Evolutionary conservation across 1,140 invertebrate genomes (phyloP).

Genomic region (Carposina sasakii): DNA sequence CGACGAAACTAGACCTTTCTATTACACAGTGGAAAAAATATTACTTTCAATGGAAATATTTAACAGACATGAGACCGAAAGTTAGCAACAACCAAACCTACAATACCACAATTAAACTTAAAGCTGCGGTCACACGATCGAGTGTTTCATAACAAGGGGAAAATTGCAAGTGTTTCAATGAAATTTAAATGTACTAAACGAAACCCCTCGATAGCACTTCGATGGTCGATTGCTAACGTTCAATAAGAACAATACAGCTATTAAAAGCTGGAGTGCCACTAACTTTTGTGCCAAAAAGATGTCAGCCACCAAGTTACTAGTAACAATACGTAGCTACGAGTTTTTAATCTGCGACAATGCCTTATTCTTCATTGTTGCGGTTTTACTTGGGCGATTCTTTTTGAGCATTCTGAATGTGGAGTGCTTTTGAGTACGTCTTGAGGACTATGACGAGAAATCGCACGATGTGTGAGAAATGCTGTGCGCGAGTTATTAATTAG

Average conservation of each 20-base stretch:
- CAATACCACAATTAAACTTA: too few species aligned
- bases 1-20: too few species aligned
- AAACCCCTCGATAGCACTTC: slow-evolving; percentile 42
- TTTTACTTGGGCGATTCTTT: slow-evolving; percentile 51
- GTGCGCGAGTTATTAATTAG: slow-evolving; percentile 37
- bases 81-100: too few species aligned
- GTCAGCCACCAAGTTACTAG: slow-evolving; percentile 34
- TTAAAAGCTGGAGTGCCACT: slow-evolving; percentile 53
- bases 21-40: too few species aligned
- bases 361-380: slow-evolving; percentile 59
- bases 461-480: slow-evolving; percentile 31
- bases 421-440: slow-evolving; percentile 44
- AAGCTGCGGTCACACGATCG: too few species aligned
- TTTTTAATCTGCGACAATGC: too few species aligned
- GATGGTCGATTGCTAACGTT: slow-evolving; percentile 38
- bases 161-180: slow-evolving; percentile 35
- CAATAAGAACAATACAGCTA: slow-evolving; percentile 54
- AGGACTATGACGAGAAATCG: too few species aligned
- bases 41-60: too few species aligned
- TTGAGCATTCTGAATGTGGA: slow-evolving; percentile 39
- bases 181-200: too few species aligned
- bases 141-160: too few species aligned
- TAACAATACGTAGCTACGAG: slow-evolving; percentile 38
- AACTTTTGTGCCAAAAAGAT: slow-evolving; percentile 60
- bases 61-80: too few species aligned